phyloP scores from a whole-genome alignment of 2,888 invertebrate genomes.

The Sceliomorpha sp. region DNA sequence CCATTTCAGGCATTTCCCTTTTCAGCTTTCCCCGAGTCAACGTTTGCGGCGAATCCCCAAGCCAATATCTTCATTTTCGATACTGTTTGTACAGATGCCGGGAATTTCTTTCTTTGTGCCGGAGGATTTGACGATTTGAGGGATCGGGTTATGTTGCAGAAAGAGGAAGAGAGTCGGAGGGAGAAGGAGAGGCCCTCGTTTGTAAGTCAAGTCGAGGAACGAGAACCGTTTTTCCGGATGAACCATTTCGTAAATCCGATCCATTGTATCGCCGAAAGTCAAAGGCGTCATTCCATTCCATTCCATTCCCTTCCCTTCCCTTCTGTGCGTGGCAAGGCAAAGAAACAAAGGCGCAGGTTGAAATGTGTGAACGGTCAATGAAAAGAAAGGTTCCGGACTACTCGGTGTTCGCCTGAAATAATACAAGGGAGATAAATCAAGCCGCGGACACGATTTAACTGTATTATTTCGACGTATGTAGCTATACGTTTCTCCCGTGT shows the following conservation, averaged over 20 bases:
- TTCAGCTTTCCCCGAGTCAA: background rate
- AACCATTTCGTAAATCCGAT: too few species aligned
- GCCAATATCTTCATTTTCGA: too few species aligned
- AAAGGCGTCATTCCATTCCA: background rate
- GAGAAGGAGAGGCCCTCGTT: too few species aligned
- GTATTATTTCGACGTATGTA: background rate
- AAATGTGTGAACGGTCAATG: background rate
- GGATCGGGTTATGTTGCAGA: too few species aligned
- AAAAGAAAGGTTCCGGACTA: background rate
- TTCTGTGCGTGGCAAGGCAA: background rate
- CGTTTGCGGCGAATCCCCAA: background rate
- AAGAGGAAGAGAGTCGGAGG: too few species aligned
- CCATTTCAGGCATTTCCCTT: background rate
- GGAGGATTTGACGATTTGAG: too few species aligned
- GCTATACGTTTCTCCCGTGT: background rate
- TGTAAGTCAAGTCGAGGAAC: too few species aligned
- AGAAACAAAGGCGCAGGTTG: constrained; percentile 6
- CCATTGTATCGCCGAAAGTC: background rate
- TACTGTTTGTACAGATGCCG: too few species aligned
- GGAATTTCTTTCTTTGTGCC: too few species aligned
- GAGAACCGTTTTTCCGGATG: too few species aligned
- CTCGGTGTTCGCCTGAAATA: constrained; percentile 1
- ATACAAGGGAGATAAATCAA: constrained; percentile 4
- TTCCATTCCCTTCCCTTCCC: too few species aligned
- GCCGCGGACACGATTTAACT: background rate